A percentile compares a stretch with the other conserved stretches of the same genome.
Evolutionary conservation across 1,140 invertebrate species (phyloP).

Genomic region (Antheraea mylitta): DNA sequence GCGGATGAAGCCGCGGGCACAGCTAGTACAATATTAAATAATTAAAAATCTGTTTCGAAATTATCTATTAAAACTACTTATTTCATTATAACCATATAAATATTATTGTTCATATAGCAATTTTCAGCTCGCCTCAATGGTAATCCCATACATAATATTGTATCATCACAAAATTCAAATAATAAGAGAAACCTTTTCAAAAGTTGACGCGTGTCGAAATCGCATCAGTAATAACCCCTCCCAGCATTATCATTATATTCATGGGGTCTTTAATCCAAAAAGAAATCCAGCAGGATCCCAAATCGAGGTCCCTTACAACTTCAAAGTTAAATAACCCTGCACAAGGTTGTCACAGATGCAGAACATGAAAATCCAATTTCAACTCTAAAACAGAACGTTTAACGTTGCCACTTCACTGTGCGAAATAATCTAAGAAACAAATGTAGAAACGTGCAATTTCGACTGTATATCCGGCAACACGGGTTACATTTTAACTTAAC

Average conservation of each 20-base stretch:
- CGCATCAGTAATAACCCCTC: conserved; percentile 44
- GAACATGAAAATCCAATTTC: conserved; percentile 27
- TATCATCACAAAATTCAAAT: background rate
- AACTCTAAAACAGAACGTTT: conserved; percentile 30
- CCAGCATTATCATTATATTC: conserved; percentile 76
- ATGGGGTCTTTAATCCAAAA: conserved; percentile 74
- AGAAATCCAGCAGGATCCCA: conserved; percentile 73
- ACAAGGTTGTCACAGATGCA: conserved; percentile 33
- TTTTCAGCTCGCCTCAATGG: background rate
- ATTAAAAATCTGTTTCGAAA: too few relatives aligned
- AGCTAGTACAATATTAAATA: too few relatives aligned
- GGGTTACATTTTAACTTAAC: conserved; percentile 78
- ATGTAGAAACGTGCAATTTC: conserved; percentile 73
- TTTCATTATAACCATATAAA: background rate
- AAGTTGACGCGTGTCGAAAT: conserved; percentile 54
- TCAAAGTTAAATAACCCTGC: conserved; percentile 75
- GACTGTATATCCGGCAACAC: conserved; percentile 77
- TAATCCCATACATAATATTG: background rate
- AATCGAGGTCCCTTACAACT: conserved; percentile 74
- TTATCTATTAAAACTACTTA: too few relatives aligned
- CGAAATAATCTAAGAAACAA: conserved; percentile 59
- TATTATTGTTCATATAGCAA: background rate
- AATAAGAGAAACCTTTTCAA: conserved; percentile 30
- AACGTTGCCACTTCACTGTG: conserved; percentile 41
- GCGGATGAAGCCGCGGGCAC: too few relatives aligned